Evolutionary conservation across 2,113 vertebrate species (phyloP).

Genomic region (Amphiprion percula): DNA sequence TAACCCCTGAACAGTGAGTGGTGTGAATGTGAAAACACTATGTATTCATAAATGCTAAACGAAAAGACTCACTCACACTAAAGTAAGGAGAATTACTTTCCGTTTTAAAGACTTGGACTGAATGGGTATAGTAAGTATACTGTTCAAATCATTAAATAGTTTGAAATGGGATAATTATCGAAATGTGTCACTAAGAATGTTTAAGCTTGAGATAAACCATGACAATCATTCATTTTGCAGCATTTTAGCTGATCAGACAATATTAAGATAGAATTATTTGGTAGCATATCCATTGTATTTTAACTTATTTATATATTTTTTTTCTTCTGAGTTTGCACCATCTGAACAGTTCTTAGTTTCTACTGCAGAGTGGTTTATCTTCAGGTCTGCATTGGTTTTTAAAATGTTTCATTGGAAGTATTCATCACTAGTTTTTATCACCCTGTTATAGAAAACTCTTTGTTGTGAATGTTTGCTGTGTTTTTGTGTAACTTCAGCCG

Average conservation of each 20-base stretch:
- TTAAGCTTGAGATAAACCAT: constrained; percentile 55
- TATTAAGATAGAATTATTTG: constrained; percentile 42
- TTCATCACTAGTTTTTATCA: constrained; percentile 21
- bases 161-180: constrained; percentile 36
- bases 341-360: constrained; percentile 24
- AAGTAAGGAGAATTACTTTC: constrained; percentile 32
- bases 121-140: constrained; percentile 11
- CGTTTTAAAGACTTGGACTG: constrained; percentile 29
- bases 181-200: constrained; percentile 49
- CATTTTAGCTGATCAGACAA: constrained; percentile 45
- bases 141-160: constrained; percentile 13
- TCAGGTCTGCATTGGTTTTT: constrained; percentile 10
- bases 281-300: constrained; percentile 54
- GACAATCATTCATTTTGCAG: constrained; percentile 72
- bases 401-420: constrained; percentile 12
- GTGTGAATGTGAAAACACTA: constrained; percentile 66
- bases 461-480: constrained; percentile 48
- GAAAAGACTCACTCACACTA: constrained; percentile 63
- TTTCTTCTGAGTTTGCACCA: constrained; percentile 40
- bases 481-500: constrained; percentile 23
- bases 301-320: constrained; percentile 74
- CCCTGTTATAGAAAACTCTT: constrained; percentile 10
- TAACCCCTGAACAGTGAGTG: constrained; percentile 23
- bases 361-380: constrained; percentile 13
- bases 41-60: constrained; percentile 16